Evolutionary conservation across 2,113 vertebrate genomes (phyloP).

Genomic region (Corythoichthys intestinalis): DNA sequence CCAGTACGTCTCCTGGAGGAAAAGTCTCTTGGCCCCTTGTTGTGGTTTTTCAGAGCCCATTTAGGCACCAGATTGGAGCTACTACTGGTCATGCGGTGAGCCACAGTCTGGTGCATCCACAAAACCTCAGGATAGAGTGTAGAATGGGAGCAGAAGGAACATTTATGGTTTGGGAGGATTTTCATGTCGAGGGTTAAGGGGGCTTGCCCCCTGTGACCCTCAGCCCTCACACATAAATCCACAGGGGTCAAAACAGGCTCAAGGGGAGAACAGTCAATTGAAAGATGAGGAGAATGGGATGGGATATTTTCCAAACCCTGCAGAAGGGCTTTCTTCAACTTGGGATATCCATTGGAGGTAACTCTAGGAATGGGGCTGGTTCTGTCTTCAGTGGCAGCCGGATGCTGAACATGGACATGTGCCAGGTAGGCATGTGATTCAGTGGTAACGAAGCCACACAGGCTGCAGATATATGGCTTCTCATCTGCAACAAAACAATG

Average conservation of each 20-base stretch:
- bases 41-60: constrained; percentile 79
- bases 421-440: constrained; percentile 52
- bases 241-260: constrained; percentile 45
- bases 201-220: constrained; percentile 43
- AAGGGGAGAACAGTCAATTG: constrained; percentile 20
- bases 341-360: constrained; percentile 53
- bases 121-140: constrained; percentile 91
- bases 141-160: constrained; percentile 87
- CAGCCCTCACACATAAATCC: constrained; percentile 63
- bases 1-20: constrained; percentile 83
- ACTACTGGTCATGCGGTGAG: constrained; percentile 85
- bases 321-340: constrained; percentile 72
- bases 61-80: constrained; percentile 78
- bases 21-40: constrained; percentile 72
- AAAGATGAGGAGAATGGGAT: constrained; percentile 42
- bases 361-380: constrained; percentile 37
- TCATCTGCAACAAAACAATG: constrained; percentile 70
- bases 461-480: constrained; percentile 73
- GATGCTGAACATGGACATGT: constrained; percentile 58
- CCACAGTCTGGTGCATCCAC: constrained; percentile 92
- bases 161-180: constrained; percentile 78
- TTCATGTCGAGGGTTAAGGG: constrained; percentile 65
- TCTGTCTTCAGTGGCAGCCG: constrained; percentile 31
- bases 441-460: constrained; percentile 71
- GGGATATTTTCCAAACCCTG: constrained; percentile 61